These are phyloP conservation scores for Poeciliopsis retropinna DNA, from an alignment of 2,113 vertebrate species.

Conservation along the genomic window DNA sequence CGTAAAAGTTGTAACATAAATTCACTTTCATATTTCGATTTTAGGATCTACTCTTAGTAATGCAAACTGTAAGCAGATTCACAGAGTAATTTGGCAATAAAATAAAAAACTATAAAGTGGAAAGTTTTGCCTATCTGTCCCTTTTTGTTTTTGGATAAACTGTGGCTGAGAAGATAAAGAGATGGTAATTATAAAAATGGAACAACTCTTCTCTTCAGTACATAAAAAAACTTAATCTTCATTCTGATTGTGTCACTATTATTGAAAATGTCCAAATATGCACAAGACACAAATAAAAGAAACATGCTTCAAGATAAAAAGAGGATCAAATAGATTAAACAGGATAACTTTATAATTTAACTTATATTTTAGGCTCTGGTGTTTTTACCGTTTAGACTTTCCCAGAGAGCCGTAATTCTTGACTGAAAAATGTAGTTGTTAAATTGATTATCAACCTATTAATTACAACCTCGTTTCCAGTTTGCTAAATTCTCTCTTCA, in stretches of 20 bases:
- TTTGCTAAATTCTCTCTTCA: neutral
- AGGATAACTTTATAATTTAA: too few relatives aligned
- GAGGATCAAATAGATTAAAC: neutral
- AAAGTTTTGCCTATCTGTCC: neutral
- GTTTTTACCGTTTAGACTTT: neutral
- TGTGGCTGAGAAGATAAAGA: constrained; percentile 12
- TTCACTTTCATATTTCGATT: neutral
- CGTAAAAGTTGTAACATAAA: neutral
- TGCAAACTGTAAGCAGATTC: too few relatives aligned
- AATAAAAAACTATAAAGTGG: too few relatives aligned
- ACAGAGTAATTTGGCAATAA: too few relatives aligned
- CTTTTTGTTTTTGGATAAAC: constrained; percentile 4
- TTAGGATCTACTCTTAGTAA: neutral
- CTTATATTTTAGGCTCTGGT: too few relatives aligned
- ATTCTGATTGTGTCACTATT: neutral
- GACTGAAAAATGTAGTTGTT: rapidly evolving
- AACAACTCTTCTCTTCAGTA: neutral
- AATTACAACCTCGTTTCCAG: neutral
- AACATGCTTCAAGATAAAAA: neutral
- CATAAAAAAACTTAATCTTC: neutral
- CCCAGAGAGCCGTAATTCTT: neutral
- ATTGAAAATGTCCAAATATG: too few relatives aligned
- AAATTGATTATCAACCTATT: neutral
- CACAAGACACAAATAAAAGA: neutral
- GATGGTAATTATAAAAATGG: constrained; percentile 9